Evolutionary conservation across 2,888 invertebrate species (phyloP).

Genomic region (Chaetogeoica ovagalla): DNA sequence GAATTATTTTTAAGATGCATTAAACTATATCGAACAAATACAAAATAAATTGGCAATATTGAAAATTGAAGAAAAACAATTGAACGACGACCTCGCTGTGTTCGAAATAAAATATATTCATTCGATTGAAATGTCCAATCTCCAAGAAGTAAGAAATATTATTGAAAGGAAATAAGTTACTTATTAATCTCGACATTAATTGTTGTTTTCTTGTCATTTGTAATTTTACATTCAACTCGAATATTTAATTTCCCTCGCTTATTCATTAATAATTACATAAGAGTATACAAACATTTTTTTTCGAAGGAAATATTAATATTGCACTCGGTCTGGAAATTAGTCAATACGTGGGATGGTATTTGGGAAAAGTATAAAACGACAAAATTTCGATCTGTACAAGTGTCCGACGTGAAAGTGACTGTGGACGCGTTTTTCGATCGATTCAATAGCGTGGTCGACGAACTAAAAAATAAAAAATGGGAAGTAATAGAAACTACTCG

Average conservation of each 20-base stretch:
- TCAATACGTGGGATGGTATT: constrained; percentile 75
- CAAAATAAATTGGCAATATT: constrained; percentile 18
- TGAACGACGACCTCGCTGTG: constrained; percentile 21
- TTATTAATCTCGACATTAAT: too few relatives aligned
- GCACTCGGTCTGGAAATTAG: constrained; percentile 30
- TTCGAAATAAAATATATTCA: constrained; percentile 16
- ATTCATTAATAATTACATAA: neutral
- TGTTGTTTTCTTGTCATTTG: too few relatives aligned
- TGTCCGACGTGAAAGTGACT: constrained; percentile 75
- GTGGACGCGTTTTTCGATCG: constrained; percentile 68
- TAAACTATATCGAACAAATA: constrained; percentile 22
- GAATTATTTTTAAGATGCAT: constrained; percentile 28
- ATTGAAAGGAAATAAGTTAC: neutral
- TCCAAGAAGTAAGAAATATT: constrained; percentile 28
- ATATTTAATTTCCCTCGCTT: too few relatives aligned
- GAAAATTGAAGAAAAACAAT: constrained; percentile 35
- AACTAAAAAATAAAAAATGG: constrained; percentile 33
- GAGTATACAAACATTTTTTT: neutral
- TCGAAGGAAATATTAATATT: constrained; percentile 23
- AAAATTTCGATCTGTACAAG: constrained; percentile 77
- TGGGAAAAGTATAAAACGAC: constrained; percentile 79
- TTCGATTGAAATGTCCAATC: constrained; percentile 3
- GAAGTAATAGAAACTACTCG: constrained; percentile 31
- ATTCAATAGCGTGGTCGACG: neutral
- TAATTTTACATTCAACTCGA: too few relatives aligned